Conservation (phyloP, 2,888 invertebrate genomes). For the Leucophenga maculata region DNA sequence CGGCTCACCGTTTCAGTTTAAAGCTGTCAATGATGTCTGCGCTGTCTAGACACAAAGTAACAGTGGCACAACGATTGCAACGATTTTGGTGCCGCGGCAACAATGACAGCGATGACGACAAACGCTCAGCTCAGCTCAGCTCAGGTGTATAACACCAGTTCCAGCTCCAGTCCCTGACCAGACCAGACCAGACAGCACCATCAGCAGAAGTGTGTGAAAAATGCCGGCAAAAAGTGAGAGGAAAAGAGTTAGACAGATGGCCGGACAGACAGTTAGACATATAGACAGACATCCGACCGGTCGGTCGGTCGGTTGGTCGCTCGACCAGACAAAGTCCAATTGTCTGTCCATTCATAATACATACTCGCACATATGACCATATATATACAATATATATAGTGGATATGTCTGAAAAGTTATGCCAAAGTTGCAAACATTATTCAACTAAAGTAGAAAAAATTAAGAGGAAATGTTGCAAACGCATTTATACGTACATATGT, state of each 20-base stretch:
- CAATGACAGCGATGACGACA: constrained; percentile 32
- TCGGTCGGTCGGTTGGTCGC: background rate
- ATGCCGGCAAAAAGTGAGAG: constrained; percentile 20
- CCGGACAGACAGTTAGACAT: background rate
- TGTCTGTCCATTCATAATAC: constrained; percentile 4
- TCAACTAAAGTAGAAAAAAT: background rate
- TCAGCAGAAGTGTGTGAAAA: constrained; percentile 32
- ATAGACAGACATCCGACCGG: background rate
- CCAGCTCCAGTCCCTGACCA: constrained; percentile 37
- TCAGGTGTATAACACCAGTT: constrained; percentile 40
- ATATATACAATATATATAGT: background rate
- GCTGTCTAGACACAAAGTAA: constrained; percentile 56
- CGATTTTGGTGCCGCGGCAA: constrained; percentile 26
- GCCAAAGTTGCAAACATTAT: constrained; percentile 13
- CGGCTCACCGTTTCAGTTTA: constrained; percentile 51
- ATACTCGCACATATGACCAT: no score
- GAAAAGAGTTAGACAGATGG: no score
- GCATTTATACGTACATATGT: no score
- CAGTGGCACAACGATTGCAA: constrained; percentile 11
- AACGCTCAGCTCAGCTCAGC: background rate
- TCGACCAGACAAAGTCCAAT: constrained; percentile 8
- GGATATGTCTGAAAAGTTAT: constrained; percentile 23
- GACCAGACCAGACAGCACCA: constrained; percentile 21
- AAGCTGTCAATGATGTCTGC: constrained; percentile 63
- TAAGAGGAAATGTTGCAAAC: no score